These are phyloP conservation scores for Galeruca laticollis DNA, from an alignment of 2,888 invertebrate genomes.

Conservation along the genomic window DNA sequence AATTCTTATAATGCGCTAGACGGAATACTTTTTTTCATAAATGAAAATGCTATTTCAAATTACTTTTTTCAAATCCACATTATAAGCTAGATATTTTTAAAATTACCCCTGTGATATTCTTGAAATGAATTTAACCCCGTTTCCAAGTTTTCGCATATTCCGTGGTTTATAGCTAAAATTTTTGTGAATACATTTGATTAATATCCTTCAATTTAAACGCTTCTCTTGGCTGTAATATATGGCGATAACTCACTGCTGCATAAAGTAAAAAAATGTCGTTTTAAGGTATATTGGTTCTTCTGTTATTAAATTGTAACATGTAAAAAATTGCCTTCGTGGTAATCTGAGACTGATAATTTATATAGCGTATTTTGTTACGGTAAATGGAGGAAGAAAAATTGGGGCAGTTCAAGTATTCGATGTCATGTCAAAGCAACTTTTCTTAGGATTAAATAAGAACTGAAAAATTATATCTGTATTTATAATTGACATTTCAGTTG, in stretches of 20 bases:
- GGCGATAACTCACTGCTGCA: conserved; percentile 14
- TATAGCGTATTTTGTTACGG: neutral
- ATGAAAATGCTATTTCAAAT: no score
- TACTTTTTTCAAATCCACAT: no score
- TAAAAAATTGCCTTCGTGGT: conserved; percentile 14
- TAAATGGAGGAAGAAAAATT: neutral
- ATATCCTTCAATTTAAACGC: conserved; percentile 14
- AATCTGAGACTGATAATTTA: conserved; percentile 7
- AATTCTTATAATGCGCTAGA: no score
- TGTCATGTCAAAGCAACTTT: no score
- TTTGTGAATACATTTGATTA: conserved; percentile 15
- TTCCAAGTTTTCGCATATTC: neutral
- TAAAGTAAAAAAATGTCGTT: conserved; percentile 21
- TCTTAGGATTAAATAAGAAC: no score
- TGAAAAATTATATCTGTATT: no score
- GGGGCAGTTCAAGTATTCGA: neutral
- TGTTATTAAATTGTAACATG: conserved; percentile 6
- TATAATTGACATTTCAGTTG: no score
- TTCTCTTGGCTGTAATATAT: neutral
- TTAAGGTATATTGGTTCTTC: conserved; percentile 12
- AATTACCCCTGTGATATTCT: neutral
- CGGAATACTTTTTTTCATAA: no score
- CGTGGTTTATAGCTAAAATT: conserved; percentile 1
- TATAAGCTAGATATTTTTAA: no score
- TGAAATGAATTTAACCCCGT: neutral